Evolutionary conservation across 2,113 vertebrate species (phyloP), one percentile per base, ranked within the genome.

Genomic region (Nothobranchius kuhntae): DNA sequence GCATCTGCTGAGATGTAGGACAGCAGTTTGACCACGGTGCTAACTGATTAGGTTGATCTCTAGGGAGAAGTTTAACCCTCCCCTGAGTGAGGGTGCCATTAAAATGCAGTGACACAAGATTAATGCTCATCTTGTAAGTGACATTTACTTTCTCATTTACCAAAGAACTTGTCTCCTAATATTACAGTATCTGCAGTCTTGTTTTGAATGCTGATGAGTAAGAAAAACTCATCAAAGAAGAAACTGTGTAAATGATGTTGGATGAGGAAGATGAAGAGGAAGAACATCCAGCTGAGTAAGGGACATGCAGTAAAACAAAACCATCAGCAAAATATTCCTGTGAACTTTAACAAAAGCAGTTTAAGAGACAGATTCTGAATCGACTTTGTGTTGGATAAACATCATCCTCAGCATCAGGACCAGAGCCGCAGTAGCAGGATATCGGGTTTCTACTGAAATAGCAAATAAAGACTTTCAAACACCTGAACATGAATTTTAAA

Each of bases 111-210:
- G 83, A 75, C 77, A 64, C 64, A 65, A 80, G 74, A 90, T 89
- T 77, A 89, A 86, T 82, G 81, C 42, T 87, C 65, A 67, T 87
- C 71, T 84, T 78, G 52, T 82, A 71, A 75, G 64, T 84, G 77
- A 85, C 77, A 86, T 90, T 88, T 86, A 81, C 78, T 71, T 81
- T 90, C 69, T 77, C 67, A 66, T 88, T 90, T 84, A 75, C 58
- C 2, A 12, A 71, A 30, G 54, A 85, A 87, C 84, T 81, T 58
- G 60, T 78, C 71, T 68, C 3, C 55, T 64, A 72, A 51, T 84
- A 81, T 77, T 82, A 71, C 68, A n/a, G n/a, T n/a, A n/a, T n/a
- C 17, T 7, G n/a, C 58, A n/a, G 44, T 15, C 50, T 83, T 73
- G 54, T 84, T 83, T 74, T 58, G 79, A 90, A 89, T 87, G 66